Base-by-base conservation (phyloP, 37 sponge, comb jelly and placozoan genomes). In the Beroe forskalii region DNA sequence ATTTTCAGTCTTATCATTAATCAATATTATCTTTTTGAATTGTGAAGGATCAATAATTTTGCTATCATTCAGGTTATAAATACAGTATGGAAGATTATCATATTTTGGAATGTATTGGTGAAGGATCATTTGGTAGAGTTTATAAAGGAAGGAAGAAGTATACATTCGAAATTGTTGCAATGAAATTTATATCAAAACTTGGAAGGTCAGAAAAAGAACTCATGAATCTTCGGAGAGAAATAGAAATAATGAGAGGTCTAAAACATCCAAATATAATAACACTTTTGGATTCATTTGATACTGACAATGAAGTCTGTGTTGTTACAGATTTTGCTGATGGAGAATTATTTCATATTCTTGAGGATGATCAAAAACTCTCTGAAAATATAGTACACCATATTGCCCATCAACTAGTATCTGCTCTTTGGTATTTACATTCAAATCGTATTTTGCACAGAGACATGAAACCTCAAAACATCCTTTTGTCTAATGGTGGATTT, bases 381-480 rank as follows among this genome's bases (percentile, higher is more conserved):
- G 95, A 94, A 66, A 90, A 38, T 39, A 89, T 90, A 61, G 92
- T 97, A 22, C 94, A 93, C 76, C 60, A 72, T 8, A 93, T 97
- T 62, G 94, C 97, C 0, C 90, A 76, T 38, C 97, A 97, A 92
- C 92, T 97, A 30, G 96, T 97, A 37, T 95, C 96, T 32, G 95
- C 97, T 0, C 91, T 97, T 0, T 95, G 92, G 89, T 97, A 97
- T 76, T 93, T 97, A 0, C 97, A 97, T 76, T 95, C 97, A 19
- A 92, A 93, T 35, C 92, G 96, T 17, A 97, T 97, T 72, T 92
- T 97, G 0, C 97, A 97, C 75, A 80, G 97, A 17, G 97, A 97
- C 92, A 97, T 97, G 95, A 97, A 97, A 67, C 97, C 97, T n/a
- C 97, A 97, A 86, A 97, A 97, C 76, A 93, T 97, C 12, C 93